Base-by-base conservation (phyloP, 2,797 vertebrate species). In the Gastrophryne carolinensis region DNA sequence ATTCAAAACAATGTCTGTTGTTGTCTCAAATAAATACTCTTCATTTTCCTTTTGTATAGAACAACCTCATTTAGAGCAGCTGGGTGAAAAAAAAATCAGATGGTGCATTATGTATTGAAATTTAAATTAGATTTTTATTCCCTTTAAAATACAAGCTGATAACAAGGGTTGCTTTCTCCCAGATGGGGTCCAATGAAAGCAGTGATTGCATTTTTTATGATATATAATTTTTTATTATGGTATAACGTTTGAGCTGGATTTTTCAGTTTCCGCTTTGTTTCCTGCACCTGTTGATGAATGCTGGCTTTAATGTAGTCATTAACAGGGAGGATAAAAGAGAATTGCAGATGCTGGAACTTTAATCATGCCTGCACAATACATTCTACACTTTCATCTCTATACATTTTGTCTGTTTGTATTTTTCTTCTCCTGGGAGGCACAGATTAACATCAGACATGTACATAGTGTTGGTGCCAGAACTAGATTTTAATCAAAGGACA, bases 121-220 rank as follows among this genome's bases (percentile, higher is more conserved):
- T 85, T 86, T 81, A 85, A 86, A 86, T 82, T 74, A 79, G 50
- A 29, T 81, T 85, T 82, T 41, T 86, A n/a, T 84, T 82, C 9
- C 15, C 3, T 47, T 79, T 47, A 29, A 57, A 57, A 44, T 54
- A 63, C 66, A 68, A 50, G 81, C 66, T 79, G 79, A 82, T 84
- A 78, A 83, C 85, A 61, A 19, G 67, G 81, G 75, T 78, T 49
- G 82, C 52, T 52, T 72, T 39, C 78, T 84, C 83, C 81, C 84
- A 85, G 75, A 81, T 85, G 84, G 79, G 79, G 73, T 74, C 4
- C 34, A 80, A 57, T 82, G 74, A 83, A 73, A 82, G 68, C 65
- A 52, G 72, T 66, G 52, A 78, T 78, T 72, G 67, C 58, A 41
- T 41, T 69, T 39, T 68, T 69, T 75, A 52, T 78, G 52, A 65